Evolutionary conservation across 2,888 invertebrate genomes (phyloP).

Genomic region (Pharmacophagus antenor): DNA sequence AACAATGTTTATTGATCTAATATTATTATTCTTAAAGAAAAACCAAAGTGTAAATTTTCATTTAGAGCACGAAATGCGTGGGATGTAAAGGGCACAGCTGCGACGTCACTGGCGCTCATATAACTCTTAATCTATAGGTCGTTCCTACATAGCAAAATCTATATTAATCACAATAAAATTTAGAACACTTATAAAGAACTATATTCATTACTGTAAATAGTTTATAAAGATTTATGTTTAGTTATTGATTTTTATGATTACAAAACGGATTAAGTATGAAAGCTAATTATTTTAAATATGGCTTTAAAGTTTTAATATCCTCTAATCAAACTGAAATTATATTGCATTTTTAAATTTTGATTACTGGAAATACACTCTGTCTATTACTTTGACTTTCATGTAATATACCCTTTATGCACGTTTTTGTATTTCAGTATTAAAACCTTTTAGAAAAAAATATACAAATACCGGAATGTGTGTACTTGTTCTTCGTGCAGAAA

Average conservation of each 20-base stretch:
- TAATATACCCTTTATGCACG: too few relatives aligned
- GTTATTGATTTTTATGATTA: neutral
- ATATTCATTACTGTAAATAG: neutral
- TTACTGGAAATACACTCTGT: too few relatives aligned
- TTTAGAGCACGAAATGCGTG: slow-evolving; percentile 47
- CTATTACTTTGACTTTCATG: too few relatives aligned
- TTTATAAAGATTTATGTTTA: neutral
- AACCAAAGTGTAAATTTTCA: neutral
- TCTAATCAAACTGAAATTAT: too few relatives aligned
- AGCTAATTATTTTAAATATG: too few relatives aligned
- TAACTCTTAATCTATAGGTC: slow-evolving; percentile 38
- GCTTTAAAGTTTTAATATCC: too few relatives aligned
- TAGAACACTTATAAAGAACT: neutral
- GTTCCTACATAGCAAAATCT: slow-evolving; percentile 36
- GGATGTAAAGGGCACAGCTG: slow-evolving; percentile 63
- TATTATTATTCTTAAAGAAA: neutral
- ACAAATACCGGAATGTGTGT: too few relatives aligned
- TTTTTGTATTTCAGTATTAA: too few relatives aligned
- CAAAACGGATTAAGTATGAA: too few relatives aligned
- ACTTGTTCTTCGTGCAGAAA: too few relatives aligned
- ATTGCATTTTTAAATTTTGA: too few relatives aligned
- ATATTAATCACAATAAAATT: slow-evolving; percentile 18
- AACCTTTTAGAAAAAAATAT: too few relatives aligned
- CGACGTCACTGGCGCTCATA: slow-evolving; percentile 62
- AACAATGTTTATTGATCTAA: neutral